Evolutionary conservation across 2,113 vertebrate species (phyloP), one percentile per base, ranked within the genome.

Genomic region (Myrmecobius fasciatus): DNA sequence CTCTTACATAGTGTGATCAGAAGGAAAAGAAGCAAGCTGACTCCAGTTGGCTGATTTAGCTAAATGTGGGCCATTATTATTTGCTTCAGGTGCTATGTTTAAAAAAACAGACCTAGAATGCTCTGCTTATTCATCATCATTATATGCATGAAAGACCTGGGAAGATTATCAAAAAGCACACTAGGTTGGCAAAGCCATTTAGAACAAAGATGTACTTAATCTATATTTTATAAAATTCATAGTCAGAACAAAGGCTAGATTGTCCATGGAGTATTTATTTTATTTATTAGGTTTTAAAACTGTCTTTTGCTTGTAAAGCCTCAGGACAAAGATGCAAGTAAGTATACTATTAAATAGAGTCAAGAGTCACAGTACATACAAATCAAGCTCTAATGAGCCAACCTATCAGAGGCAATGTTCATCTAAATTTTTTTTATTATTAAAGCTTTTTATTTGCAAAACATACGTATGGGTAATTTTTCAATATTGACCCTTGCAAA

Each of bases 201-300:
- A 49, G 48, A 49, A 90, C 47, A 90, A 90, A 90, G 89, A 49
- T 49, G 26, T 49, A 48, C 25, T 83, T 75, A 75, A 4, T 89
- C 25, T 49, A 83, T 83, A 49, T 90, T 90, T 90, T 90, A 90
- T 3, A 90, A 90, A 49, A 26, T 26, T 83, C 60, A 67, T 43
- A n/a, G 36, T n/a, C 36, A 75, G 67, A 49, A 90, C 89, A 90
- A 90, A 90, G 67, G 9, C 47, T n/a, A 26, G 8, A 90, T 31
- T 90, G 89, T 90, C 46, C 25, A 31, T 49, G 26, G 47, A 49
- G 48, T 90, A 90, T 49, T 90, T 89, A 48, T 48, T 89, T 89
- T 48, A 89, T 89, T 89, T 89, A 89, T 90, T 90, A 49, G 89
- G 47, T 90, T 90, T 90, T 90, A 49, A 90, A 90, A 90, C 47